Percentiles rank a stretch among this genome's conserved stretches.
These are phyloP conservation scores for Cygnus atratus DNA, from an alignment of 2,113 vertebrate genomes.

Conservation along the genomic window DNA sequence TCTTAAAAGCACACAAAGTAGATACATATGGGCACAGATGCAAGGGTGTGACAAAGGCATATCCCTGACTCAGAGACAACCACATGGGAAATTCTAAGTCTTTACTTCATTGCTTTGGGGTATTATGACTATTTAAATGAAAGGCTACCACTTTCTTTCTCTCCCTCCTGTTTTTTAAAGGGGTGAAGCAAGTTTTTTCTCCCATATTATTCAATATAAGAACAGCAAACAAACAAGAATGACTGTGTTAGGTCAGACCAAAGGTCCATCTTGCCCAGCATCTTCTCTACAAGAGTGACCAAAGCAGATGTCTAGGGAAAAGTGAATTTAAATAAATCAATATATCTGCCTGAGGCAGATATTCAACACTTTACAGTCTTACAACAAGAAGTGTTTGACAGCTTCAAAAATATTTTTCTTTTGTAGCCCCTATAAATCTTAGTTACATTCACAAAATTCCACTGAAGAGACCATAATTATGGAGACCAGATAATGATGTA, in stretches of 20 bases:
- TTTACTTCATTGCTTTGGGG: background rate
- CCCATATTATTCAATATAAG: background rate
- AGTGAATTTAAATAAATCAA: slow-evolving; percentile 51
- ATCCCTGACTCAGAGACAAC: background rate
- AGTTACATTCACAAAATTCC: slow-evolving; percentile 16
- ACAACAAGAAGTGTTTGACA: slow-evolving; percentile 43
- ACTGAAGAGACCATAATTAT: background rate
- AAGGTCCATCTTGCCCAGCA: background rate
- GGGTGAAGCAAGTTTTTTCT: background rate
- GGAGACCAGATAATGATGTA: background rate
- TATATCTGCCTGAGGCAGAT: slow-evolving; percentile 47
- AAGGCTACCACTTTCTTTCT: background rate
- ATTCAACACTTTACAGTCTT: slow-evolving; percentile 46
- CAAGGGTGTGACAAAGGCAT: background rate
- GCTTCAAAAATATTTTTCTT: slow-evolving; percentile 53
- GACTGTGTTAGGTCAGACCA: background rate
- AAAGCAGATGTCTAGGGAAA: slow-evolving; percentile 44
- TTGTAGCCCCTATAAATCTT: slow-evolving; percentile 20
- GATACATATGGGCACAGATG: background rate
- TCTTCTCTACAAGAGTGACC: slow-evolving; percentile 30
- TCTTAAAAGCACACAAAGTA: background rate
- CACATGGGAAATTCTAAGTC: background rate
- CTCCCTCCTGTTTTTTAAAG: background rate
- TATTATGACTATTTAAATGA: background rate
- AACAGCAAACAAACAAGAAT: slow-evolving; percentile 40